Evolutionary conservation across 2,113 vertebrate genomes (phyloP).

Genomic region (Corydoras maculifer): DNA sequence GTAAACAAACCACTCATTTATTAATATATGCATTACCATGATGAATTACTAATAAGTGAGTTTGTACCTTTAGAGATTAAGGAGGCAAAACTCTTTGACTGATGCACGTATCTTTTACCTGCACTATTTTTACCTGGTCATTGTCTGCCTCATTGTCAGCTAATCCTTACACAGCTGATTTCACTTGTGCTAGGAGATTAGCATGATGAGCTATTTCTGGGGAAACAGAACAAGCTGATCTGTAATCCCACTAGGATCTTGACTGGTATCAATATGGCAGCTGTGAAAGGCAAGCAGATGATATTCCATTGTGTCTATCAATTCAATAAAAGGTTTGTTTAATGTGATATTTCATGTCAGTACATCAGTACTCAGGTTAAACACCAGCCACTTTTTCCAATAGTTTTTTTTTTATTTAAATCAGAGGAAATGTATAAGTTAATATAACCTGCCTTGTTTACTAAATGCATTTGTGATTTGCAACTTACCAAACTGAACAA

Average conservation of each 20-base stretch:
- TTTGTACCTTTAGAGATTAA: too few relatives aligned
- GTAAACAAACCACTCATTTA: too few relatives aligned
- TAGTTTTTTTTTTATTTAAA: too few relatives aligned
- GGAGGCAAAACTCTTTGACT: too few relatives aligned
- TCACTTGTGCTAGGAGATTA: slow-evolving; percentile 49
- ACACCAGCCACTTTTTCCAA: too few relatives aligned
- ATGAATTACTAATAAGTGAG: neutral
- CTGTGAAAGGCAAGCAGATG: slow-evolving; percentile 3
- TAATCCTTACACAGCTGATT: slow-evolving; percentile 50
- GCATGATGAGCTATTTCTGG: slow-evolving; percentile 44
- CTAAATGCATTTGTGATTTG: too few relatives aligned
- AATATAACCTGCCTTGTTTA: too few relatives aligned
- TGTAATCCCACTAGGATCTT: slow-evolving; percentile 43
- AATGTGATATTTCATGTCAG: slow-evolving; percentile 38
- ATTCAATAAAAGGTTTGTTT: slow-evolving; percentile 36
- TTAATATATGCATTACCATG: too few relatives aligned
- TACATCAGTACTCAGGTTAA: too few relatives aligned
- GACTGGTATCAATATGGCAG: slow-evolving; percentile 6
- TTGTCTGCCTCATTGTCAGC: slow-evolving; percentile 29
- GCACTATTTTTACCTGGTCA: slow-evolving; percentile 32
- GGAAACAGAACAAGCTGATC: slow-evolving; percentile 33
- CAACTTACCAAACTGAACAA: too few relatives aligned
- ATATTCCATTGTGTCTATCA: neutral
- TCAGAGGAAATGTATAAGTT: too few relatives aligned
- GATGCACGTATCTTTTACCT: slow-evolving; percentile 1